These are phyloP conservation scores for Clistopyga incitator DNA, from an alignment of 2,888 invertebrate genomes.

Conservation along the genomic window DNA sequence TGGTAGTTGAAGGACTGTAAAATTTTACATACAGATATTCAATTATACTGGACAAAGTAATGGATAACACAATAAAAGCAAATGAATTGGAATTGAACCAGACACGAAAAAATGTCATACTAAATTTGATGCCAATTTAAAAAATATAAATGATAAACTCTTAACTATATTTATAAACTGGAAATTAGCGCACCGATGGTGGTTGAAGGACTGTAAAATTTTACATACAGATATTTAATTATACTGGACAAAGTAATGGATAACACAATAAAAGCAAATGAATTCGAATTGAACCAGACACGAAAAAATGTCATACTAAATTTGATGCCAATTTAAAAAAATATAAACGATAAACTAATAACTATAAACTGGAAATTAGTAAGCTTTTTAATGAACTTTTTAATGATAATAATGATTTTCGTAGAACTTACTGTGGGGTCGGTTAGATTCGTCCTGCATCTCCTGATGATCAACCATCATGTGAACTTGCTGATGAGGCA, in stretches of 20 bases:
- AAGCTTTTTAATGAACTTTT: too few species aligned
- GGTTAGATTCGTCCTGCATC: conserved; percentile 87
- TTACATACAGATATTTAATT: conserved; percentile 61
- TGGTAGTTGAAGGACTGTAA: conserved; percentile 92
- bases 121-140: too few species aligned
- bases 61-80: neutral
- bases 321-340: too few species aligned
- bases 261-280: neutral
- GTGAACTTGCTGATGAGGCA: conserved; percentile 79
- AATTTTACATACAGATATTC: conserved; percentile 66
- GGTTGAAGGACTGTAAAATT: conserved; percentile 91
- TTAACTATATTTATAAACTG: too few species aligned
- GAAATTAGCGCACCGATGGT: conserved; percentile 90
- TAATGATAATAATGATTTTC: neutral
- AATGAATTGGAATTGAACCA: neutral
- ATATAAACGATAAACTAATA: too few species aligned
- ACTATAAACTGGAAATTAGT: too few species aligned
- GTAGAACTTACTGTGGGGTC: conserved; percentile 91
- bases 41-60: conserved; percentile 16
- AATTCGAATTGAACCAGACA: neutral
- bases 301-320: too few species aligned
- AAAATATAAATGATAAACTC: too few species aligned
- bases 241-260: neutral
- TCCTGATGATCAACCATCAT: conserved; percentile 83
- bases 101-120: too few species aligned